Percentiles rank a stretch among this genome's conserved stretches.
These are phyloP conservation scores for Drosophila arawakana DNA, from an alignment of 1,140 invertebrate genomes.

Conservation along the genomic window DNA sequence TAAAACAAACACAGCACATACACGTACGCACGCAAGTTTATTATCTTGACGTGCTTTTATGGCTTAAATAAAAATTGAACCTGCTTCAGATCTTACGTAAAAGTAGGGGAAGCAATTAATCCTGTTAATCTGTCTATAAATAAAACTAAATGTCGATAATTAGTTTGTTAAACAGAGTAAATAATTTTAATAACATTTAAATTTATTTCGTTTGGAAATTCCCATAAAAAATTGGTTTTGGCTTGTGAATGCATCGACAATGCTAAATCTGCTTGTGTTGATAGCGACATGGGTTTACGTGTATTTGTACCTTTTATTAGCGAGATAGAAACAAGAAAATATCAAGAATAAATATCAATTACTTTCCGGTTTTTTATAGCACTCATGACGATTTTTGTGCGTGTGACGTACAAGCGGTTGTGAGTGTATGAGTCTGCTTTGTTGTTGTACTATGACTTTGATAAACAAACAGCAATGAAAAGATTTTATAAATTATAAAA, in stretches of 20 bases:
- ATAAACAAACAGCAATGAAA: constrained; percentile 9
- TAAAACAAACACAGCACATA: not conserved
- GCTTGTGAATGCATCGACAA: constrained; percentile 2
- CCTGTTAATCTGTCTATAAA: constrained; percentile 4
- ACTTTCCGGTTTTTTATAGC: constrained; percentile 54
- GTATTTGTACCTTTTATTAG: constrained; percentile 20
- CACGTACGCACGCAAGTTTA: not conserved
- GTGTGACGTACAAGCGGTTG: constrained; percentile 21
- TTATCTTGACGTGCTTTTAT: constrained; percentile 11
- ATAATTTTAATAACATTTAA: not conserved
- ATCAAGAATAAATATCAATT: constrained; percentile 43
- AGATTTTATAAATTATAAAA: constrained; percentile 12
- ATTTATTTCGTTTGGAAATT: constrained; percentile 8
- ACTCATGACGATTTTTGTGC: constrained; percentile 18
- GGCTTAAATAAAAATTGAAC: constrained; percentile 16
- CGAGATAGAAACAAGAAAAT: not conserved
- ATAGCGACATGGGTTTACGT: constrained; percentile 13
- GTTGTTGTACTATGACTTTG: constrained; percentile 40
- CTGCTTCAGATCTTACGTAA: constrained; percentile 14
- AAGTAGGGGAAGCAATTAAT: constrained; percentile 6
- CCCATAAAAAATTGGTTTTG: constrained; percentile 4
- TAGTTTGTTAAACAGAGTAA: not conserved
- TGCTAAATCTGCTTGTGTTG: constrained; percentile 22
- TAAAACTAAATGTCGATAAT: too few species aligned
- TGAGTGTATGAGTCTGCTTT: constrained; percentile 6